Evolutionary conservation across 2,888 invertebrate genomes (phyloP), one percentile per base, ranked within the genome.

Genomic region (Leistus spinibarbis): DNA sequence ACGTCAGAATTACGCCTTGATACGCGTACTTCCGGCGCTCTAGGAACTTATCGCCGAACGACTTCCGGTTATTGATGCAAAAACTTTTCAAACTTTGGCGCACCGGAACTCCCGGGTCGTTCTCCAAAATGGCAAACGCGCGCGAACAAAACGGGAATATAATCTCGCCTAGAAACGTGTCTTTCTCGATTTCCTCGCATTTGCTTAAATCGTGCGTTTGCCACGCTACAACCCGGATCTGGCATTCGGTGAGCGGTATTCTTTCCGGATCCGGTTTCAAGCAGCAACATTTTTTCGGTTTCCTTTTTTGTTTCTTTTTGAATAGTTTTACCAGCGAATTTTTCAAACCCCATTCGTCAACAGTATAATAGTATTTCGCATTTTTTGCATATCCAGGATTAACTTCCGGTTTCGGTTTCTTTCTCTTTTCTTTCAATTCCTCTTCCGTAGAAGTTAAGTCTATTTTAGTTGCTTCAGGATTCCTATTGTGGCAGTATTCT

Each of bases 161-260:
- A 40, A 69, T 19, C 60, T 69, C 69, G 9, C 69, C 69, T 27
- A 69, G 9, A 24, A 17, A 69, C 19, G 23, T 19, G 22, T 69
- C 69, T 66, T 79, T 76, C 17, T 66, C 76, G 13, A 69, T 62
- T 17, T 71, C 76, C 9, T 78, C 74, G 3, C 22, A 40, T 71
- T 80, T 80, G 54, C 77, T 78, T 3, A 71, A 19, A n/a, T 78
- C 78, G 68, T 81, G 82, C 74, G 81, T 81, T 67, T 81, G 80
- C 76, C 81, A 66, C 2, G 81, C 76, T 69, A 70, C 77, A n/a
- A 81, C 76, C 76, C 81, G 80, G 76, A 81, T 77, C 16, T 78
- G 79, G 69, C 82, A 82, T 16, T 79, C 80, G 7, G 76, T 23
- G 10, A 24, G 56, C 1, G 68, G 60, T 1, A 16, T 9, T 68